Percentiles rank a stretch among this genome's conserved stretches.
phyloP scores from a whole-genome alignment of 1,140 invertebrate species.

The Drosophila sechellia region DNA sequence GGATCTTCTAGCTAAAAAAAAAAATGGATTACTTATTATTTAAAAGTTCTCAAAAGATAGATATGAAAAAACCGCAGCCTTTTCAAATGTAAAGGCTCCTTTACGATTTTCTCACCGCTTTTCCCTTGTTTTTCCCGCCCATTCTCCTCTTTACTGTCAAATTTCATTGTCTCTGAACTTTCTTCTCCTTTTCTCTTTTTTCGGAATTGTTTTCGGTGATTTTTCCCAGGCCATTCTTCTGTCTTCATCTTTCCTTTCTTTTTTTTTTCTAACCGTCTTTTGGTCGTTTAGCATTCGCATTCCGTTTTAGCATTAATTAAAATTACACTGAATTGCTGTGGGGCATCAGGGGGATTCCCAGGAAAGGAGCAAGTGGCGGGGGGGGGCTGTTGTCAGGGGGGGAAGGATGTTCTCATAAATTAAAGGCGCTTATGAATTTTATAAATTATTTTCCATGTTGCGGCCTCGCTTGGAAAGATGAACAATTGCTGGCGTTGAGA shows the following conservation, averaged over 20 bases:
- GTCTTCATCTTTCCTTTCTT: constrained; percentile 2
- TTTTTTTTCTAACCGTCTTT: neutral
- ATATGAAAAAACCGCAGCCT: neutral
- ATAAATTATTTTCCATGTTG: constrained; percentile 75
- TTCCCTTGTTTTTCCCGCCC: neutral
- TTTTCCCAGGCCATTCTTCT: constrained; percentile 35
- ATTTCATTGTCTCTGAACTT: constrained; percentile 46
- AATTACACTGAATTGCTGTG: constrained; percentile 66
- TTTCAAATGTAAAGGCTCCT: constrained; percentile 39
- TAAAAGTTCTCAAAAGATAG: too few relatives aligned
- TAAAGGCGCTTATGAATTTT: constrained; percentile 81
- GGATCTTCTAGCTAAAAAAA: neutral
- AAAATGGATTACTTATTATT: too few relatives aligned
- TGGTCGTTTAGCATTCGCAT: constrained; percentile 64
- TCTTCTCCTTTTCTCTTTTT: constrained; percentile 7
- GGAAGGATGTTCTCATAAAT: constrained; percentile 65
- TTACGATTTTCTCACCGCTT: constrained; percentile 2
- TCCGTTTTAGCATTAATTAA: constrained; percentile 78
- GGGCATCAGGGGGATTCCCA: constrained; percentile 29
- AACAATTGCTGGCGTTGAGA: constrained; percentile 28
- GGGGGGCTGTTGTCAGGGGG: neutral
- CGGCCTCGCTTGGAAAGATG: constrained; percentile 26
- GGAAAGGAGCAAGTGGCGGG: neutral
- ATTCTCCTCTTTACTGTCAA: neutral
- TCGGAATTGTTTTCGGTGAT: constrained; percentile 13